A percentile compares a stretch with the other conserved stretches of the same genome.
phyloP scores from a whole-genome alignment of 2,888 invertebrate species.

The Deilephila elpenor region DNA sequence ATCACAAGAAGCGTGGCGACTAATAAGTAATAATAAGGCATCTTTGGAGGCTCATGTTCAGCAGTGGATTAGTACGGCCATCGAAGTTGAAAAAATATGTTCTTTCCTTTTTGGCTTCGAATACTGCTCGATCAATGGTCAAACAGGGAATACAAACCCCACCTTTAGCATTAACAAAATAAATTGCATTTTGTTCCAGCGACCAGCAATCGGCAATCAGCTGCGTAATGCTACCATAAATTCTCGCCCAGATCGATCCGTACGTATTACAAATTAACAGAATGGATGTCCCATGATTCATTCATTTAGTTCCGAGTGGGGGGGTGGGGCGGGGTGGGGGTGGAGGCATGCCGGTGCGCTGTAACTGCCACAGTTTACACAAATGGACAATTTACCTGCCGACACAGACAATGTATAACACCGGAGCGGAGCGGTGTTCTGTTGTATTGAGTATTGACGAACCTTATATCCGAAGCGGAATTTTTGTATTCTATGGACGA shows the following conservation, averaged over 20 bases:
- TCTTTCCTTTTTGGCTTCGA: too few species aligned
- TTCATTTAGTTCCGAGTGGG: constrained; percentile 54
- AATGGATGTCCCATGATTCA: constrained; percentile 60
- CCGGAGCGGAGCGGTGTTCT: not conserved
- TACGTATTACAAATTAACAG: constrained; percentile 46
- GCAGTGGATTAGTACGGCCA: too few species aligned
- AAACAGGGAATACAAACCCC: not conserved
- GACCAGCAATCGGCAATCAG: not conserved
- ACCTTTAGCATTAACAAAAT: not conserved
- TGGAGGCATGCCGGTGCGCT: constrained; percentile 27
- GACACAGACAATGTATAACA: constrained; percentile 15
- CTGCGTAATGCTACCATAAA: constrained; percentile 3
- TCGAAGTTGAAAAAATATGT: too few species aligned
- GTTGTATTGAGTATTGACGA: not conserved
- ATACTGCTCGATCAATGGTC: too few species aligned
- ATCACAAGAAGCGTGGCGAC: too few species aligned
- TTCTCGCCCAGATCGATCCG: constrained; percentile 34
- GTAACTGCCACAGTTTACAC: constrained; percentile 37
- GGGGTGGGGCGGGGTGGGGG: constrained; percentile 40
- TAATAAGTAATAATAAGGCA: too few species aligned
- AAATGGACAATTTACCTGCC: constrained; percentile 14
- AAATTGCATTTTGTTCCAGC: not conserved
- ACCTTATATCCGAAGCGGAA: too few species aligned
- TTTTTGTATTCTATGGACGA: too few species aligned
- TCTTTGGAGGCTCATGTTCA: too few species aligned